A percentile compares a stretch with the other conserved stretches of the same genome.
phyloP scores from a whole-genome alignment of 2,888 invertebrate genomes.

The Lasioglossum figueresi region DNA sequence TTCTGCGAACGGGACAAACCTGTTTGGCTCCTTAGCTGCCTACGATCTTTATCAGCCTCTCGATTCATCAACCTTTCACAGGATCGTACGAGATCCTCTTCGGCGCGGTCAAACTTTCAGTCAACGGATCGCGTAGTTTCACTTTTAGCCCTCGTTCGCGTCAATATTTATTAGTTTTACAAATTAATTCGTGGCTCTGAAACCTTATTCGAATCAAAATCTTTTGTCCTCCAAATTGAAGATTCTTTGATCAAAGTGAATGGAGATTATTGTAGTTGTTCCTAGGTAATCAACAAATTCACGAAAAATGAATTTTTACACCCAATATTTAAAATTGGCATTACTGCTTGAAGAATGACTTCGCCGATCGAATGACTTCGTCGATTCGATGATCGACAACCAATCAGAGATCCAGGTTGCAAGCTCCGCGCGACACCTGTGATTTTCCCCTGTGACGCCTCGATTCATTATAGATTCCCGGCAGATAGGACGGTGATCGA shows the following conservation, averaged over 20 bases:
- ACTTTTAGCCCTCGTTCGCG: conserved; percentile 22
- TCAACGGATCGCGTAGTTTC: conserved; percentile 18
- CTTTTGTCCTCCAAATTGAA: too few species aligned
- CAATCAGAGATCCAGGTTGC: conserved; percentile 30
- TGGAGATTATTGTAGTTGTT: too few species aligned
- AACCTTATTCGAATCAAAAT: background rate
- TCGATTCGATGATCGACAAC: background rate
- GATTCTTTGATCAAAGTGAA: too few species aligned
- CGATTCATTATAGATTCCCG: conserved; percentile 14
- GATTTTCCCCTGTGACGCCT: background rate
- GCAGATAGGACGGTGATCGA: background rate
- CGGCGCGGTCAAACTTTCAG: background rate
- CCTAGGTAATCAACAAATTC: background rate
- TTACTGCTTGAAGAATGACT: background rate
- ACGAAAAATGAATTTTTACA: too few species aligned
- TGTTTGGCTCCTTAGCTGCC: background rate
- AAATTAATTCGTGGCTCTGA: background rate
- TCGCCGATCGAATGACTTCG: too few species aligned
- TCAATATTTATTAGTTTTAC: background rate
- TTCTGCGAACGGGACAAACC: conserved; percentile 3
- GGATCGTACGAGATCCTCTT: background rate
- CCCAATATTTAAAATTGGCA: background rate
- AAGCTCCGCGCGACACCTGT: background rate
- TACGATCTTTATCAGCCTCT: background rate
- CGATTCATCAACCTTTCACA: background rate